Evolutionary conservation across 1,140 invertebrate species (phyloP), one percentile per base, ranked within the genome.

Genomic region (Neodiprion virginianus): DNA sequence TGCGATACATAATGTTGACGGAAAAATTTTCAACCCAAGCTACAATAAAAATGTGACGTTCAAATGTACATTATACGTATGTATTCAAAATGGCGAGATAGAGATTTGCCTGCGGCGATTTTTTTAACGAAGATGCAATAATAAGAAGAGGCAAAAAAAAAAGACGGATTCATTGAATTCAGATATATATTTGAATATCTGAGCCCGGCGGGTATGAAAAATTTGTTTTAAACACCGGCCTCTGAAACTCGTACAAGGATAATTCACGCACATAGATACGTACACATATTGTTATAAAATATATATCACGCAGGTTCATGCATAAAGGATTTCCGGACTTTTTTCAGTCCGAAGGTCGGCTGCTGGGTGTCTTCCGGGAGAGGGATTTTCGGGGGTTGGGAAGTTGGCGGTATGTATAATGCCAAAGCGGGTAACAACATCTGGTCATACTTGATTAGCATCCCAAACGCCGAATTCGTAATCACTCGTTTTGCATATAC

Each of bases 381-480:
- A 17, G 53, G 53, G 28, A 40, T 40, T 40, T 40, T 40, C 28
- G 28, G 28, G 17, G 28, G 28, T 40, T 40, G 28, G 28, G 28
- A 40, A 40, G 28, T 40, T 40, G 28, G 28, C 28, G 28, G 28
- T 40, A 40, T 40, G 28, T 40, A 40, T 40, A 40, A 61, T 12
- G 11, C n/a, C 53, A 17, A 61, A 61, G n/a, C 53, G 11, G 28
- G 11, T 61, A 17, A 12, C 53, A 61, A 61, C 53, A 61, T 61
- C 53, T 61, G 53, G 53, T 8, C 53, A 61, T 61, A 61, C 53
- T 61, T 61, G 53, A 61, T 61, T 61, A 61, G 5, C 53, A 61
- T 61, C 53, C 53, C 53, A 61, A 61, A 61, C 53, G 53, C n/a
- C 53, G 53, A 61, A 61, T 61, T 61, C 53, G 53, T 61, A 61